Conservation (phyloP, 2,113 vertebrate genomes). For the Chaetodon trifascialis region DNA sequence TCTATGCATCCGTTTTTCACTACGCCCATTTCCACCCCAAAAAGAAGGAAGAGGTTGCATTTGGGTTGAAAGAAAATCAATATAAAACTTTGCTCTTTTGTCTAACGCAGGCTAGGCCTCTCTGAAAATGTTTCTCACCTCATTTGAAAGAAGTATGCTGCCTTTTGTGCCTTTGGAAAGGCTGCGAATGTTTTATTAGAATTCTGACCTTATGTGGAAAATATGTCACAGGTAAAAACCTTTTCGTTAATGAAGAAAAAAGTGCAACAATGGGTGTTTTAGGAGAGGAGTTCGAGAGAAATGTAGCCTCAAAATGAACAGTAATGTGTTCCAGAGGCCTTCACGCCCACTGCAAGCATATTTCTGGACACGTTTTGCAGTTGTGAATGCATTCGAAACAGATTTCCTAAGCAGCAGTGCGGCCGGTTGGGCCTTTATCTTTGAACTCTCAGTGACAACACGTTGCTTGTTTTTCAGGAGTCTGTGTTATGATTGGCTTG, state of each 20-base stretch:
- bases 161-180: slow-evolving; percentile 48
- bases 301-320: slow-evolving; percentile 17
- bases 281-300: slow-evolving; percentile 30
- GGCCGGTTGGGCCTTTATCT: slow-evolving; percentile 38
- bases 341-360: not conserved
- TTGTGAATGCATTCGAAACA: slow-evolving; percentile 1
- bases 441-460: slow-evolving; percentile 40
- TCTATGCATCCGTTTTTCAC: slow-evolving; percentile 69
- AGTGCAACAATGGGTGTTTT: slow-evolving; percentile 53
- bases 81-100: slow-evolving; percentile 37
- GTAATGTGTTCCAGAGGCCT: slow-evolving; percentile 40
- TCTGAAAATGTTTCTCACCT: slow-evolving; percentile 65
- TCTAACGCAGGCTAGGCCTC: slow-evolving; percentile 22
- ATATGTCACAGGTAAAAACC: slow-evolving; percentile 60
- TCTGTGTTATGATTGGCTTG: slow-evolving; percentile 68
- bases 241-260: slow-evolving; percentile 62
- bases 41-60: slow-evolving; percentile 40
- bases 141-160: slow-evolving; percentile 48
- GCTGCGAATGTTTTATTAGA: slow-evolving; percentile 63
- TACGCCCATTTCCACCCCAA: slow-evolving; percentile 56
- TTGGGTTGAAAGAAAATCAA: slow-evolving; percentile 41
- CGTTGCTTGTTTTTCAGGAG: slow-evolving; percentile 45
- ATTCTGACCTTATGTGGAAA: slow-evolving; percentile 69
- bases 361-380: slow-evolving; percentile 3
- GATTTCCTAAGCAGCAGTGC: slow-evolving; percentile 5